A percentile compares a stretch with the other conserved stretches of the same genome.
Conservation (phyloP, 1,140 invertebrate species). For the Saxidomus purpurata region DNA sequence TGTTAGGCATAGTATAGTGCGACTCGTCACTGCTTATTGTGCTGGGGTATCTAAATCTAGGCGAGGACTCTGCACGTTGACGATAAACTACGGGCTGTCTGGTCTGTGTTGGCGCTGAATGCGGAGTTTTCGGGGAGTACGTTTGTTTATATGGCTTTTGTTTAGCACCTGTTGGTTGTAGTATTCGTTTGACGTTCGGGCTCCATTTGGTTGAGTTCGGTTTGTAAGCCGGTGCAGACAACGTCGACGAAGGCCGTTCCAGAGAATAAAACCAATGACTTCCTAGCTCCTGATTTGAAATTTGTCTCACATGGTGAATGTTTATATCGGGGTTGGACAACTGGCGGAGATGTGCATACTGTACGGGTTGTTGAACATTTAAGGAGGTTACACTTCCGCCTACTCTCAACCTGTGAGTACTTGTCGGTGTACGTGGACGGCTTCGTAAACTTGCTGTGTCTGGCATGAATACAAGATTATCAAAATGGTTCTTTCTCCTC, state of each 20-base stretch:
- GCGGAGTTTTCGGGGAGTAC: constrained; percentile 17
- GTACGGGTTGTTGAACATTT: background rate
- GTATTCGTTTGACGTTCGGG: constrained; percentile 8
- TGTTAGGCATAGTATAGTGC: constrained; percentile 24
- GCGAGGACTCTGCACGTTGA: constrained; percentile 34
- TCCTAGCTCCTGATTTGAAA: constrained; percentile 31
- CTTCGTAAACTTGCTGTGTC: constrained; percentile 1
- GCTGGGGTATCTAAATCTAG: constrained; percentile 52
- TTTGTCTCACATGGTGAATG: constrained; percentile 22
- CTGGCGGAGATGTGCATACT: constrained; percentile 33
- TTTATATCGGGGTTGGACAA: background rate
- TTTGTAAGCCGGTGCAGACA: constrained; percentile 29
- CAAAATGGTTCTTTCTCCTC: background rate
- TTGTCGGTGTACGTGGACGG: background rate
- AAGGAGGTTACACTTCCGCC: constrained; percentile 21
- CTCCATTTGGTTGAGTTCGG: background rate
- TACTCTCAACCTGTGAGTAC: background rate
- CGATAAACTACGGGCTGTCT: constrained; percentile 1
- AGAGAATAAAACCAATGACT: constrained; percentile 13
- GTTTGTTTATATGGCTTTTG: constrained; percentile 14
- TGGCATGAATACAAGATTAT: constrained; percentile 32
- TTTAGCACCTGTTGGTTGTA: background rate
- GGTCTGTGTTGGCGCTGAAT: constrained; percentile 6
- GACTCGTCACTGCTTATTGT: background rate
- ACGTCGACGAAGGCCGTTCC: constrained; percentile 18